Evolutionary conservation across 2,113 vertebrate species (phyloP), one percentile per base, ranked within the genome.

Genomic region (Aleadryas rufinucha): DNA sequence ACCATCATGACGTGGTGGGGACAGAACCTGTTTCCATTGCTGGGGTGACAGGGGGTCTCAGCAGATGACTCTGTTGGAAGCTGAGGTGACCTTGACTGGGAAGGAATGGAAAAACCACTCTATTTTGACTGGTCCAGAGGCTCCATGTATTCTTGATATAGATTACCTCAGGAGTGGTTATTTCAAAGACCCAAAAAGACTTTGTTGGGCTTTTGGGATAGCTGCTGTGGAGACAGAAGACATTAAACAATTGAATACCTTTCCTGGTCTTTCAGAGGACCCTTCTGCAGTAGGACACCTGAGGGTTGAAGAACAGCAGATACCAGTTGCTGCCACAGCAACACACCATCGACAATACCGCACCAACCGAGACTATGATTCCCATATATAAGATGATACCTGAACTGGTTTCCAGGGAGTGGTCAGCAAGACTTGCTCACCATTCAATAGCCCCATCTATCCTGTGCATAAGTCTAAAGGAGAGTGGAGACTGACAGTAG

Each of bases 281-380:
- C 13, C 35, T 65, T 56, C 35, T 75, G 44, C 35, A 16, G 35
- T 41, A 24, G 42, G 50, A 65, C 35, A 49, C 12, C 23, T n/a
- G 57, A 63, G 17, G 33, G 6, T 3, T 44, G 57, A 54, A 54
- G 22, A 27, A 39, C 17, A 59, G 35, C 44, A 69, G 54, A 39
- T 53, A 45, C 21, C 17, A 21, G 11, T 33, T 27, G 18, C 28
- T 39, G 23, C 59, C 28, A 37, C 44, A 72, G 39, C 23, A 64
- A 27, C 14, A 6, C n/a, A 54, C 18, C 18, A 22, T 18, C 13
- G 1, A 13, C 33, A 33, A 45, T 45, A 45, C 14, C 2, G 0
- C 27, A 63, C 17, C 6, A 5, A 53, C 37, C 1, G 1, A 44
- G 39, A 53, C 39, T 19, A n/a, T n/a, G n/a, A 59, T n/a, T 69